These are phyloP conservation scores for Microctonus brassicae DNA, from an alignment of 2,888 invertebrate species.

Conservation along the genomic window DNA sequence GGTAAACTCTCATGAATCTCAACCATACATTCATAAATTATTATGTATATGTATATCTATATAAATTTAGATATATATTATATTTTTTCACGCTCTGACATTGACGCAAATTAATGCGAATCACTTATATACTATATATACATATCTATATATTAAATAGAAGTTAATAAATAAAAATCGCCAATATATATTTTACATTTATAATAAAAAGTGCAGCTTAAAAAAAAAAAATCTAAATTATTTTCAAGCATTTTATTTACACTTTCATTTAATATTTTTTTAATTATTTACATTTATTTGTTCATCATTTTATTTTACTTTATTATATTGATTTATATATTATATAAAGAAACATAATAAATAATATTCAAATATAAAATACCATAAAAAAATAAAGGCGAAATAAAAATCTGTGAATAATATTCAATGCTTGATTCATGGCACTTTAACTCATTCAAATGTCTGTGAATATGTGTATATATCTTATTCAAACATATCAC, in stretches of 20 bases:
- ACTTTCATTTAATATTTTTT: too few relatives aligned
- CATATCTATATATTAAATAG: not conserved
- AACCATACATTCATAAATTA: slow-evolving; percentile 4
- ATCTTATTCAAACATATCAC: not conserved
- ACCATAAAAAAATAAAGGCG: not conserved
- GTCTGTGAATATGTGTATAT: not conserved
- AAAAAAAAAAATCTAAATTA: not conserved
- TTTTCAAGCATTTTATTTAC: too few relatives aligned
- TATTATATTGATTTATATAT: not conserved
- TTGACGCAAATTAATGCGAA: not conserved
- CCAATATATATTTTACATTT: not conserved
- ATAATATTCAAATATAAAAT: too few relatives aligned
- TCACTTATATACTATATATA: not conserved
- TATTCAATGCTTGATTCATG: not conserved
- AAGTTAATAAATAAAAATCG: too few relatives aligned
- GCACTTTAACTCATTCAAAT: not conserved
- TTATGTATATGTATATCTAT: too few relatives aligned
- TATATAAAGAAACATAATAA: not conserved
- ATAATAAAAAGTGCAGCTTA: not conserved
- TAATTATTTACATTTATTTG: too few relatives aligned
- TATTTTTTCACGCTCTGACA: slow-evolving; percentile 40
- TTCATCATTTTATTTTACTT: too few relatives aligned
- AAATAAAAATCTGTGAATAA: not conserved
- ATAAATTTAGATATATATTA: not conserved
- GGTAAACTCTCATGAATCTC: slow-evolving; percentile 38